A percentile compares a stretch with the other conserved stretches of the same genome.
Conservation (phyloP, 2,113 vertebrate species). For the Bubalus kerabau region DNA sequence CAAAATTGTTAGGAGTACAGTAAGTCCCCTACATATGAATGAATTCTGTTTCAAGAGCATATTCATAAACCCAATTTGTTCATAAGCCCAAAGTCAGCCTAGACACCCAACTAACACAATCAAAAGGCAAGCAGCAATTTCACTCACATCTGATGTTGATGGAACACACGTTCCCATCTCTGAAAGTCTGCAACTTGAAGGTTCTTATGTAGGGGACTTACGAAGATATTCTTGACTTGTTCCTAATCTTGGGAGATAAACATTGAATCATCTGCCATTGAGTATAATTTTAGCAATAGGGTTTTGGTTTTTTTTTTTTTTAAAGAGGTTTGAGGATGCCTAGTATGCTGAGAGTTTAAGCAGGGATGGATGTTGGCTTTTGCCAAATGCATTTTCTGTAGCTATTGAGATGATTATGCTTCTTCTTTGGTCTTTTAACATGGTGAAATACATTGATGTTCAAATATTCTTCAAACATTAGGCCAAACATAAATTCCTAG, state of each 20-base stretch:
- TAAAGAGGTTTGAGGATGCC: neutral
- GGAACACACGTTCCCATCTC: neutral
- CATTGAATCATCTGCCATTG: neutral
- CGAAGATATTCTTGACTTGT: neutral
- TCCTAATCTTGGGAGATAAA: neutral
- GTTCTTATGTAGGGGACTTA: neutral
- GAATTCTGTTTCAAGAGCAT: neutral
- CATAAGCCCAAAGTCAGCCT: neutral
- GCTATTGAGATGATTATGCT: neutral
- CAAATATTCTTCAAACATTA: neutral
- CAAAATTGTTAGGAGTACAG: neutral
- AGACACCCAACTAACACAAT: neutral
- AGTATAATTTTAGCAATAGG: neutral
- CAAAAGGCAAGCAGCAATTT: neutral
- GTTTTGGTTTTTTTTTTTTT: neutral
- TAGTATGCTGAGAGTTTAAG: neutral
- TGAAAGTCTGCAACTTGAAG: neutral
- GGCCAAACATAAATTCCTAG: neutral
- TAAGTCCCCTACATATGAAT: neutral
- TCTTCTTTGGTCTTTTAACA: neutral
- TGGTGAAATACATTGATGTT: neutral
- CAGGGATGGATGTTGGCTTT: neutral
- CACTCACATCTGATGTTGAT: neutral
- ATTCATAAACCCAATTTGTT: neutral
- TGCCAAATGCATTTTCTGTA: neutral